Conservation (phyloP, 2,888 invertebrate genomes). For the Tetanocera ferruginea region DNA sequence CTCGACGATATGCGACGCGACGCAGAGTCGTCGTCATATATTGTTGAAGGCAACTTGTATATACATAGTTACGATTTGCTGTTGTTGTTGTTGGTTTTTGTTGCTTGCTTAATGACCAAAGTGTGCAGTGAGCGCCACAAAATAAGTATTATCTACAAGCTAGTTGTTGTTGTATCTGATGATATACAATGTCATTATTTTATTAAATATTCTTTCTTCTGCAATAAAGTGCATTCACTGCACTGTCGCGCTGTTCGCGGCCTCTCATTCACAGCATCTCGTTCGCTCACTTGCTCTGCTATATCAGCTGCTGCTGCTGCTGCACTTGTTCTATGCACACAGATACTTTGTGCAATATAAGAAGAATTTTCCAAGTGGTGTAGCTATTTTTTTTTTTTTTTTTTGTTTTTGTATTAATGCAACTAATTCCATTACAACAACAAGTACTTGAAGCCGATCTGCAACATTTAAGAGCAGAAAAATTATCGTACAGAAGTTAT, state of each 20-base stretch:
- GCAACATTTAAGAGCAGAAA: too few relatives aligned
- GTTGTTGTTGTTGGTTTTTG: conserved; percentile 29
- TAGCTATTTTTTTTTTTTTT: too few relatives aligned
- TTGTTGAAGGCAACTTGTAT: conserved; percentile 44
- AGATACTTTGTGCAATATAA: too few relatives aligned
- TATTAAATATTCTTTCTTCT: conserved; percentile 6
- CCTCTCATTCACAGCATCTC: not conserved
- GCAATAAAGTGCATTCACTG: not conserved
- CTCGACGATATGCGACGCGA: not conserved
- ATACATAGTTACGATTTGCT: not conserved
- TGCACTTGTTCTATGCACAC: not conserved
- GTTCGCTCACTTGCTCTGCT: not conserved
- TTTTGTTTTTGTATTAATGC: too few relatives aligned
- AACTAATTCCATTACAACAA: too few relatives aligned
- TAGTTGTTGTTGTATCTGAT: not conserved
- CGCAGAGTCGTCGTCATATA: conserved; percentile 40
- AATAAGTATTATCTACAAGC: not conserved
- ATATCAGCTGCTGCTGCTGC: not conserved
- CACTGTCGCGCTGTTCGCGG: not conserved
- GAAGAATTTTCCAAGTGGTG: too few relatives aligned
- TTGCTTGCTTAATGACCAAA: not conserved
- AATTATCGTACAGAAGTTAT: too few relatives aligned
- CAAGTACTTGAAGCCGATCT: too few relatives aligned
- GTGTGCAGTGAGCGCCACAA: not conserved
- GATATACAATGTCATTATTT: conserved; percentile 16